These are phyloP conservation scores for Sympetrum striolatum DNA, from an alignment of 2,888 invertebrate genomes.

Conservation along the genomic window DNA sequence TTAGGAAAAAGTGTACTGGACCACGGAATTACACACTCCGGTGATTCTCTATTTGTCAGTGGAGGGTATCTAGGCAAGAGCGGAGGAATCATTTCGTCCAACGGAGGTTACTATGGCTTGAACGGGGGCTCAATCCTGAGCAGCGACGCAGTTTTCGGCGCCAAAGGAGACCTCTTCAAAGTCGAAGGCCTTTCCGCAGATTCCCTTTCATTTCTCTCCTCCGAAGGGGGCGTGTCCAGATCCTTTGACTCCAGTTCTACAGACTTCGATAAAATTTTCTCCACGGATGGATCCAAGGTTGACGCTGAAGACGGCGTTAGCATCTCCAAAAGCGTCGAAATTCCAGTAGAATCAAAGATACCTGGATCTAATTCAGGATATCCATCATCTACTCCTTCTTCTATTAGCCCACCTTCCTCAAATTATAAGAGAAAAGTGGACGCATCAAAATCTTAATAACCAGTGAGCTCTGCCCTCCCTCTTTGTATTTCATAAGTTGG, in stretches of 20 bases:
- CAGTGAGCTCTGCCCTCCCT: too few species aligned
- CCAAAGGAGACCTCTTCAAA: not conserved
- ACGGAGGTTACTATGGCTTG: not conserved
- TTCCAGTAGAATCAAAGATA: not conserved
- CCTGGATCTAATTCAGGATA: not conserved
- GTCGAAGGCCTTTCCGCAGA: not conserved
- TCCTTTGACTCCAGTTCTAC: not conserved
- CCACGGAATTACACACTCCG: not conserved
- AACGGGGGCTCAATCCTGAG: not conserved
- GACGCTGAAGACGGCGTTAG: not conserved
- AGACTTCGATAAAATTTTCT: not conserved
- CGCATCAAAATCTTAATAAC: too few species aligned
- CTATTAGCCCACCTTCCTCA: not conserved
- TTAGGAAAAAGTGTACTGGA: too few species aligned
- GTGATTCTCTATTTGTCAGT: not conserved
- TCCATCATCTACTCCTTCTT: not conserved
- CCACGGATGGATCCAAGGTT: not conserved
- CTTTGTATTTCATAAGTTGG: too few species aligned
- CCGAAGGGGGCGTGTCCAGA: not conserved
- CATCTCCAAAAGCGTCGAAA: not conserved
- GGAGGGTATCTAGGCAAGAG: not conserved
- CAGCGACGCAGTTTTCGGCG: not conserved
- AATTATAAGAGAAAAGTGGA: slow-evolving; percentile 7
- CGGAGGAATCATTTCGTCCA: not conserved
- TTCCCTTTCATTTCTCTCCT: not conserved